Conservation (phyloP, 2,113 vertebrate genomes). For the Hemibates koningsi region DNA sequence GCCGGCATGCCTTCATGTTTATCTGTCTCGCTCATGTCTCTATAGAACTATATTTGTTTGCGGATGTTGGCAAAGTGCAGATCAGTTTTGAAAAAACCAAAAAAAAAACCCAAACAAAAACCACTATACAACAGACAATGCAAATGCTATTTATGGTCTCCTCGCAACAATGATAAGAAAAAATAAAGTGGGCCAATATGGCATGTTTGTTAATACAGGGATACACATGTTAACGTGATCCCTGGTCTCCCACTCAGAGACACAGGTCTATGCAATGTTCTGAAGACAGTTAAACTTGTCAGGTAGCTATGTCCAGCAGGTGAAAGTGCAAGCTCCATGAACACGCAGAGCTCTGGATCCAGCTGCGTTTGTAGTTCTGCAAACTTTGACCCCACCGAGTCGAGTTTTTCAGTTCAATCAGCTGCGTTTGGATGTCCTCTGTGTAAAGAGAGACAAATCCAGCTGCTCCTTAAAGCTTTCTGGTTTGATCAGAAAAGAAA, state of each 20-base stretch:
- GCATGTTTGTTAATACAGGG: not conserved
- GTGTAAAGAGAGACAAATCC: not conserved
- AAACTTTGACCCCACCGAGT: not conserved
- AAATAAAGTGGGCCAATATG: too few species aligned
- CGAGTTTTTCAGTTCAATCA: too few species aligned
- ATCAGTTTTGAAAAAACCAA: not conserved
- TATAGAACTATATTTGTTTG: not conserved
- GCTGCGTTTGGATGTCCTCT: not conserved
- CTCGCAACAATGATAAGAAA: too few species aligned
- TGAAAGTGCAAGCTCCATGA: not conserved
- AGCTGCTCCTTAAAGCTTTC: not conserved
- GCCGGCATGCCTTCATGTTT: too few species aligned
- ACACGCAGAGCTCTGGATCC: not conserved
- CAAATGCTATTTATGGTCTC: too few species aligned
- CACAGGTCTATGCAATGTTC: not conserved
- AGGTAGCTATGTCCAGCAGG: not conserved
- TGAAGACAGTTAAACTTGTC: not conserved
- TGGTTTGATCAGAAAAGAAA: not conserved
- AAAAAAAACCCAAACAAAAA: not conserved
- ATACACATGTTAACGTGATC: not conserved
- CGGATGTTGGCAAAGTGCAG: not conserved
- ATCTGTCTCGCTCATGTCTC: too few species aligned
- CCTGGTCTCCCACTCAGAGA: not conserved
- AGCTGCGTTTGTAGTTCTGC: not conserved
- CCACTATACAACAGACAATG: not conserved